These are phyloP conservation scores for Petroica traversi DNA, from an alignment of 2,113 vertebrate genomes.

Conservation along the genomic window DNA sequence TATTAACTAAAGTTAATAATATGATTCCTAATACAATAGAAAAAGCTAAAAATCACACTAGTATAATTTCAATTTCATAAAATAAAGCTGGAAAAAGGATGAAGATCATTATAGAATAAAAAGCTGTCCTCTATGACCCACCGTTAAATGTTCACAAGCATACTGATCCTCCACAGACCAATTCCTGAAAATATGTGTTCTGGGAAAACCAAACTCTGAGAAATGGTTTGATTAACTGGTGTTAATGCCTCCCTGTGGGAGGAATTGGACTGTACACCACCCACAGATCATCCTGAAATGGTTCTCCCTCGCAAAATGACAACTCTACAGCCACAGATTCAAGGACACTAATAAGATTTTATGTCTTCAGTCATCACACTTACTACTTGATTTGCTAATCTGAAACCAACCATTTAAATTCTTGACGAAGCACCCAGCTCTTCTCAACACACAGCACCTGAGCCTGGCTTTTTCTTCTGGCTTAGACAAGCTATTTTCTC, in stretches of 20 bases:
- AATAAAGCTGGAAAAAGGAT: background rate
- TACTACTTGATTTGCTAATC: background rate
- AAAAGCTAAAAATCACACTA: background rate
- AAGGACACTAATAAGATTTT: background rate
- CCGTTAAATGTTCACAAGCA: background rate
- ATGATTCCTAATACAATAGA: background rate
- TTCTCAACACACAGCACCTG: background rate
- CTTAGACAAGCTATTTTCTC: background rate
- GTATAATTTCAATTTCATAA: background rate
- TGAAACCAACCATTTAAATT: background rate
- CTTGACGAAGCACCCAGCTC: background rate
- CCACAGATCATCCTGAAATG: background rate
- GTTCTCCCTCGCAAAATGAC: background rate
- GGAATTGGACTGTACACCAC: background rate
- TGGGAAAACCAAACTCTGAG: background rate
- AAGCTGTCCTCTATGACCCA: background rate
- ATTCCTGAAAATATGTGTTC: background rate
- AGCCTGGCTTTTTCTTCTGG: background rate
- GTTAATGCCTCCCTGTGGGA: background rate
- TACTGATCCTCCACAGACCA: background rate
- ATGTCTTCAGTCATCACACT: background rate
- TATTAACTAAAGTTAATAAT: background rate
- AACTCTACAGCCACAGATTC: background rate
- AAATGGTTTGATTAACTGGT: background rate
- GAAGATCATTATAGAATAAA: background rate